Percentiles rank a stretch among this genome's conserved stretches.
Evolutionary conservation across 2,888 invertebrate species (phyloP).

Genomic region (Ichneumon xanthorius): DNA sequence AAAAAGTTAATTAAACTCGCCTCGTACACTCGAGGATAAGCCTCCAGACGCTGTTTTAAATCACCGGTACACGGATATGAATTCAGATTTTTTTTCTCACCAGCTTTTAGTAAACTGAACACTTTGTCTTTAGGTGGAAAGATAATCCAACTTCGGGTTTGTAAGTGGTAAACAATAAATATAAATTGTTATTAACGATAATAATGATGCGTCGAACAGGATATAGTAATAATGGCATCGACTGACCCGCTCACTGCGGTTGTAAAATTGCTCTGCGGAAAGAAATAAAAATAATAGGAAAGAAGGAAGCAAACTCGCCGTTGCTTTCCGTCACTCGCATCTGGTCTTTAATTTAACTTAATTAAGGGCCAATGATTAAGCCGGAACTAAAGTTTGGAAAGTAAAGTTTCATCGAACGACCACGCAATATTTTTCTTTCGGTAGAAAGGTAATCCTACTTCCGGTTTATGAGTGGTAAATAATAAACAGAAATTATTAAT

Average conservation of each 20-base stretch:
- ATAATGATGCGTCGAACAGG: too few species aligned
- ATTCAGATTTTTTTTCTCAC: too few species aligned
- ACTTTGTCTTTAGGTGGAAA: too few species aligned
- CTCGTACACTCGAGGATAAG: background rate
- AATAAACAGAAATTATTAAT: too few species aligned
- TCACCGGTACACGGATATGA: too few species aligned
- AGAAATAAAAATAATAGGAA: background rate
- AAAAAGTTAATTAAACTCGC: background rate
- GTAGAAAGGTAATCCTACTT: too few species aligned
- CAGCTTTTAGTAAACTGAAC: too few species aligned
- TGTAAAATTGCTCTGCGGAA: background rate
- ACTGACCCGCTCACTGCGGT: background rate
- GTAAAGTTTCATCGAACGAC: background rate
- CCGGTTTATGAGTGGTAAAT: too few species aligned
- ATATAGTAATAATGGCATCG: background rate
- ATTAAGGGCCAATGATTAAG: slow-evolving; percentile 31
- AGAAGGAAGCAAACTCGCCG: background rate
- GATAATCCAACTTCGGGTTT: too few species aligned
- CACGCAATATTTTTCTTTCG: background rate
- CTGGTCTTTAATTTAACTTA: slow-evolving; percentile 45
- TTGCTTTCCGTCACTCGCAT: slow-evolving; percentile 1
- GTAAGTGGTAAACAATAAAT: too few species aligned
- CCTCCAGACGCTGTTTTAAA: background rate
- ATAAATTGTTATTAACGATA: too few species aligned
- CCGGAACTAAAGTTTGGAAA: slow-evolving; percentile 16